Base-by-base conservation (phyloP, 2,113 vertebrate species). In the Otis tarda region DNA sequence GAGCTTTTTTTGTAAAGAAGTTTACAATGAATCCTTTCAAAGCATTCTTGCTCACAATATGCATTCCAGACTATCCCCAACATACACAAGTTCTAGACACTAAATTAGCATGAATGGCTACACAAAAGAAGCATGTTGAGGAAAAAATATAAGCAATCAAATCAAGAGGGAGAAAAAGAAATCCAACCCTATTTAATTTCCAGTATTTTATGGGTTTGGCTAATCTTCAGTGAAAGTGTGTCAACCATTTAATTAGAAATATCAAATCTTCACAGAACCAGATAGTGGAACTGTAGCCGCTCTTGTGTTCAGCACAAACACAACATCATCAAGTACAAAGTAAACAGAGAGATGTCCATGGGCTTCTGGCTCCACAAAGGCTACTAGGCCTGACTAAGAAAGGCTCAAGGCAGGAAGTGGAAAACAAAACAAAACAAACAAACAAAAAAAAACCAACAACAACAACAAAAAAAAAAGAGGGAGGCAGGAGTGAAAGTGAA, bases 101-200 rank as follows among this genome's bases (percentile, higher is more conserved):
- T 27, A 49, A 76, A 52, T 43, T 53, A 63, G 55, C 19, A 33
- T 8, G 9, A 79, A 59, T 7, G 24, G 31, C 22, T 5, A 6
- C 0, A 1, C 4, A 76, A 83, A 80, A 64, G 35, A 4, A 68
- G n/a, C 5, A 45, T 1, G 11, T 33, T 2, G 3, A 81, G 27
- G 27, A 49, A 68, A 55, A 60, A 67, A 70, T 4, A 14, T 0
- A 70, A 14, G 78, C 56, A 60, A 69, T 30, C 6, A 74, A 60
- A 88, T 65, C 19, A 50, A 45, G 69, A 31, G 6, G 8, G 33
- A 10, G 1, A 3, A 17, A 39, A 7, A 28, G 14, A 3, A 27
- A 52, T 13, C 12, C 41, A 41, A 41, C 41, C 41, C 18, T 24
- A n/a, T n/a, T 56, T 27, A 7, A 56, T 39, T 90, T 55, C 43